Percentiles rank a stretch among this genome's conserved stretches.
Evolutionary conservation across 2,113 vertebrate species (phyloP).

Genomic region (Phoxinus phoxinus): DNA sequence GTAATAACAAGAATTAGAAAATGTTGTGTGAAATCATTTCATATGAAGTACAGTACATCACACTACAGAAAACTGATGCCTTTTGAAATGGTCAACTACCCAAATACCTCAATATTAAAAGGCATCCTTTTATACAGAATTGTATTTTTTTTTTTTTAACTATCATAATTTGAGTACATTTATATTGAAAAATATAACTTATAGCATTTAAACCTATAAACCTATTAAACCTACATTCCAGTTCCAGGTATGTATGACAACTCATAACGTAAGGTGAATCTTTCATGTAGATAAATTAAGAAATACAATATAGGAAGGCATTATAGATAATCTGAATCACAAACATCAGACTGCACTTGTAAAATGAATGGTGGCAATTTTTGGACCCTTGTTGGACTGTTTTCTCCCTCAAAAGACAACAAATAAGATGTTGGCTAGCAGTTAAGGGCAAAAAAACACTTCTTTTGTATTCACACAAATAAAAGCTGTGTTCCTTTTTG

Average conservation of each 20-base stretch:
- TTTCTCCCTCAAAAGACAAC: neutral
- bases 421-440: neutral
- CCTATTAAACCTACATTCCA: too few relatives aligned
- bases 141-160: too few relatives aligned
- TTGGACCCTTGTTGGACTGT: neutral
- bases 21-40: neutral
- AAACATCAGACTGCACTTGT: neutral
- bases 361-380: neutral
- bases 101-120: neutral
- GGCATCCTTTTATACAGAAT: neutral
- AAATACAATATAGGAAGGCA: neutral
- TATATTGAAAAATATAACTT: neutral
- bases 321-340: neutral
- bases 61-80: neutral
- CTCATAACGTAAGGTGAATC: neutral
- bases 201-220: neutral
- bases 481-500: constrained; percentile 38
- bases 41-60: neutral
- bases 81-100: neutral
- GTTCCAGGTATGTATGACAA: neutral
- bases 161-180: neutral
- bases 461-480: constrained; percentile 20
- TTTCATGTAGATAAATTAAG: neutral
- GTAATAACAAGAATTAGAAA: neutral
- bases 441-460: neutral